A percentile compares a stretch with the other conserved stretches of the same genome.
These are phyloP conservation scores for Morpho deidamia DNA, from an alignment of 2,888 invertebrate species.

Conservation along the genomic window DNA sequence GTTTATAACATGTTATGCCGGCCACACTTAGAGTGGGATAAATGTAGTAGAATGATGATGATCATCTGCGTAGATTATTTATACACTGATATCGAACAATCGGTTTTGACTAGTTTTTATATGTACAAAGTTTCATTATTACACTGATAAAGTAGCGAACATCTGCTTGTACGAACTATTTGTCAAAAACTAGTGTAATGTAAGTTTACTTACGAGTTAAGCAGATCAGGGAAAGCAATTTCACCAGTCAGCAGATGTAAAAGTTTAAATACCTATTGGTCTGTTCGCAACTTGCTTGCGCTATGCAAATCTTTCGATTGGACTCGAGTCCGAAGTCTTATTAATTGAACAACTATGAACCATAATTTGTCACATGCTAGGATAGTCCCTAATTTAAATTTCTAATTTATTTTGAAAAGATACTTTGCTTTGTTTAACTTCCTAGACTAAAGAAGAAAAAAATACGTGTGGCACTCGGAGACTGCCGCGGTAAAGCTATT, in stretches of 20 bases:
- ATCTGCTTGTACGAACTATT: too few species aligned
- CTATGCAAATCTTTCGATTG: constrained; percentile 14
- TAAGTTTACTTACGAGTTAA: background rate
- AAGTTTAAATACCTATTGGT: constrained; percentile 11
- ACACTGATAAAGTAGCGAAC: too few species aligned
- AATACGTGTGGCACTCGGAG: too few species aligned
- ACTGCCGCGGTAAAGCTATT: too few species aligned
- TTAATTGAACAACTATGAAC: constrained; percentile 6
- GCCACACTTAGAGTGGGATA: too few species aligned
- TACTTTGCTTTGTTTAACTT: too few species aligned
- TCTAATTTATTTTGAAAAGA: too few species aligned
- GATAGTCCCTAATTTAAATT: background rate
- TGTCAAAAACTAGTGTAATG: background rate
- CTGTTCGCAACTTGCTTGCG: constrained; percentile 4
- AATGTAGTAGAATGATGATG: background rate
- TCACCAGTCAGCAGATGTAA: constrained; percentile 2
- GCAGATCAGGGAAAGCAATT: constrained; percentile 6
- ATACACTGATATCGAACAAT: too few species aligned
- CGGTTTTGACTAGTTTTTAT: too few species aligned
- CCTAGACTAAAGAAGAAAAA: too few species aligned
- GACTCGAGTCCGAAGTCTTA: constrained; percentile 8
- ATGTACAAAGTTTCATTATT: too few species aligned
- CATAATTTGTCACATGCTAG: background rate
- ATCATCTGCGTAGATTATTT: background rate
- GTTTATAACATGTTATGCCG: too few species aligned